A percentile compares a stretch with the other conserved stretches of the same genome.
phyloP scores from a whole-genome alignment of 2,113 vertebrate species.

The Nibea albiflora region DNA sequence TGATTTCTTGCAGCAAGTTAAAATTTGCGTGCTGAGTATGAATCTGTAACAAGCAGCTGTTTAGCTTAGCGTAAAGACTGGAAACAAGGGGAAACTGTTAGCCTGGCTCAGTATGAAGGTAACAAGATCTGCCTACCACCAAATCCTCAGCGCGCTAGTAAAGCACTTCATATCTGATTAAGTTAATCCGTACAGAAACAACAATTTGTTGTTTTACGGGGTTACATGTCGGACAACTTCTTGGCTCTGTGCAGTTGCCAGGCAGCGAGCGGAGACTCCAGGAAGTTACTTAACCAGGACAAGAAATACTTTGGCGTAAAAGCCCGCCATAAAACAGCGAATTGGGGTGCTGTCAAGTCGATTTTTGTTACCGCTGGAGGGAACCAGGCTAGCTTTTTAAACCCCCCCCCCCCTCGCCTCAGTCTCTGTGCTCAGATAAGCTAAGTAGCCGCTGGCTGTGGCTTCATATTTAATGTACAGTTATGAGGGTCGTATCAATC shows the following conservation, averaged over 20 bases:
- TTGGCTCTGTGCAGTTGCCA: neutral
- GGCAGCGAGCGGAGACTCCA: neutral
- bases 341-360: neutral
- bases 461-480: neutral
- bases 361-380: neutral
- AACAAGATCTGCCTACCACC: neutral
- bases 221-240: neutral
- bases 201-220: neutral
- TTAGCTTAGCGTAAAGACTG: slow-evolving; percentile 8
- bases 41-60: neutral
- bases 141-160: neutral
- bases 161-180: neutral
- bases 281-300: neutral
- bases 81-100: neutral
- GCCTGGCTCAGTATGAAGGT: neutral
- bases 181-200: neutral
- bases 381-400: neutral
- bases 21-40: neutral
- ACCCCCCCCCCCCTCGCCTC: neutral
- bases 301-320: neutral
- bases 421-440: neutral
- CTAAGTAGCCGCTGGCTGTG: neutral
- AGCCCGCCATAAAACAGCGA: neutral
- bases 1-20: neutral
- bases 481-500: neutral